Base-by-base conservation (phyloP, 2,888 invertebrate genomes). In the Tetropium fuscum region DNA sequence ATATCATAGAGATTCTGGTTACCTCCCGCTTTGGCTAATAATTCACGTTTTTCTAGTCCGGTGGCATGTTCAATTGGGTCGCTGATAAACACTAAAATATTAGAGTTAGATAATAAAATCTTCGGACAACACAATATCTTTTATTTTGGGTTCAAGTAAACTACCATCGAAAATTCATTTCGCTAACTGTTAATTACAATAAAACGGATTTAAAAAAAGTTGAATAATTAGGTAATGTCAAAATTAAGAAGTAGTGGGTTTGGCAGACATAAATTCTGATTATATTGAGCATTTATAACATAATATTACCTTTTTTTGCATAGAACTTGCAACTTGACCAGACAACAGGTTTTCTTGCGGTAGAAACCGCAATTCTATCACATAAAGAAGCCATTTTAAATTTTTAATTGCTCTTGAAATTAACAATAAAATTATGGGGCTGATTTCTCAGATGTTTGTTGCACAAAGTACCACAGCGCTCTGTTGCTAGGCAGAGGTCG, bases 11-110 rank as follows among this genome's bases (percentile, higher is more conserved):
- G 94, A 81, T 94, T 90, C 68, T 95, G 94, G 78, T 97, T 92
- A 68, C 97, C 97, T 56, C 93, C 90, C 71, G 91, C 87, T 80
- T 91, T 86, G 19, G 95, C 94, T 68, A 97, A 83, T 71, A 97
- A 83, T 83, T 97, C 96, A 77, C 90, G 90, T 82, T 95, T 93
- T 80, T 97, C 97, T 69, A 95, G 80, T 73, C 98, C 98, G 20
- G 97, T 97, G 16, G 97, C 94, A 80, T 95, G 94, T 77, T 97
- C 97, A 75, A 97, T 68, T 20, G 95, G 93, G 78, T 97, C 95
- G 43, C 94, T 89, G 89, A 94, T 89, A 84, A 88, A 77, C 19
- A 76, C 91, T 92, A 77, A 6, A 76, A 80, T 41, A 48, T 41
- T 48, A 60, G 56, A 45, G 36, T 32, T 49, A 49, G 22, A 22